Percentiles rank a stretch among this genome's conserved stretches.
Conservation (phyloP, 1,140 invertebrate genomes). For the Battus philenor region DNA sequence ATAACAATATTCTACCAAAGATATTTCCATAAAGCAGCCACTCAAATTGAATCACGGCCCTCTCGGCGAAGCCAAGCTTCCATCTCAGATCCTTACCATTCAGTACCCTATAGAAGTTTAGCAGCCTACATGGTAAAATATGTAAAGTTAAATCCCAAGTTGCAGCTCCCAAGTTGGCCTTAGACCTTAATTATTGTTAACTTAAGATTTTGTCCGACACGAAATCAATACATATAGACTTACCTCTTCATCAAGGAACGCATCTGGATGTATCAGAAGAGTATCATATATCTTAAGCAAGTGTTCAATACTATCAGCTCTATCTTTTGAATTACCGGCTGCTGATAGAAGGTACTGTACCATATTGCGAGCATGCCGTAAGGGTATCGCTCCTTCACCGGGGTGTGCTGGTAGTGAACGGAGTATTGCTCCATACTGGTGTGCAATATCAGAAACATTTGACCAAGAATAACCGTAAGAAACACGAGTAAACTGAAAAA, state of each 20-base stretch:
- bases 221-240: too few species aligned
- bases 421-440: constrained; percentile 71
- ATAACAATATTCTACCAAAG: too few species aligned
- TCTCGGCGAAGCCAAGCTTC: too few species aligned
- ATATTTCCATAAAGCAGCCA: too few species aligned
- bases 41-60: too few species aligned
- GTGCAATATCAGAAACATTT: constrained; percentile 62
- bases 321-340: constrained; percentile 38
- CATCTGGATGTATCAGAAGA: constrained; percentile 57
- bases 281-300: constrained; percentile 58
- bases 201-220: too few species aligned
- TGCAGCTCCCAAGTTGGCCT: too few species aligned
- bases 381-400: constrained; percentile 71
- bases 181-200: too few species aligned
- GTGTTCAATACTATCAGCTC: constrained; percentile 39
- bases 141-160: too few species aligned
- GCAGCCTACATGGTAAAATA: too few species aligned
- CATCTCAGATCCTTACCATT: too few species aligned
- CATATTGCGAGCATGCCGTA: constrained; percentile 48
- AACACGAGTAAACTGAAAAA: constrained; percentile 76
- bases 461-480: constrained; percentile 81
- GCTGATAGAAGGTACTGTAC: constrained; percentile 53
- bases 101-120: too few species aligned
- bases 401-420: constrained; percentile 74
- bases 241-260: constrained; percentile 66